Evolutionary conservation across 2,888 invertebrate species (phyloP), one percentile per base, ranked within the genome.

Genomic region (Nasonia oneida): DNA sequence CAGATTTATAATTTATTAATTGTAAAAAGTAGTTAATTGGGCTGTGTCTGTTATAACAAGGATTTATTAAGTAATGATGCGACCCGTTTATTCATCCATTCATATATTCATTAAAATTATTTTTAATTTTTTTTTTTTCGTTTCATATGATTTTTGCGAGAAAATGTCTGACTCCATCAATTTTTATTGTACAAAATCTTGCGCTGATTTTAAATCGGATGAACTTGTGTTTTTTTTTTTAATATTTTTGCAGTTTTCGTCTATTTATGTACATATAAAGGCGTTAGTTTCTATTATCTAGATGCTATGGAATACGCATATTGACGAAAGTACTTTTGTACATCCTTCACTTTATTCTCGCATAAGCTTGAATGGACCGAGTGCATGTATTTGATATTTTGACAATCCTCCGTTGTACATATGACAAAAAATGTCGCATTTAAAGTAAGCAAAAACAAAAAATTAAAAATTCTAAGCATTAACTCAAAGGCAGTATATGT

Each of bases 401-500:
- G 81, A 86, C 79, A 84, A 87, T 86, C 84, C 81, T 87, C 50
- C 70, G 86, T 81, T 86, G 86, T 87, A 86, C 29, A 81, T 82
- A 82, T 23, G 80, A 67, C 77, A 86, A 75, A 37, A 53, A 86
- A 79, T 57, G 73, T 81, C 78, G 84, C 86, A 84, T 86, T 81
- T 80, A 85, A 86, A n/a, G 77, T 47, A 80, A 64, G 79, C 57
- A 79, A 53, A 81, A 80, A 70, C 57, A 71, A 83, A 61, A 47
- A 29, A 23, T 23, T 47, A 79, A 57, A 61, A 80, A 79, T 78
- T 15, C 18, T 42, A 39, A 75, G 53, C 57, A 47, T 23, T 29
- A 81, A 15, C 67, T 70, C 47, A 85, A 78, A 77, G 70, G 71
- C 77, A 71, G 70, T 76, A 50, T 61, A 75, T 50, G 33, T 33